Evolutionary conservation across 2,888 invertebrate species (phyloP), one percentile per base, ranked within the genome.

Genomic region (Carpatolechia fugitivella): DNA sequence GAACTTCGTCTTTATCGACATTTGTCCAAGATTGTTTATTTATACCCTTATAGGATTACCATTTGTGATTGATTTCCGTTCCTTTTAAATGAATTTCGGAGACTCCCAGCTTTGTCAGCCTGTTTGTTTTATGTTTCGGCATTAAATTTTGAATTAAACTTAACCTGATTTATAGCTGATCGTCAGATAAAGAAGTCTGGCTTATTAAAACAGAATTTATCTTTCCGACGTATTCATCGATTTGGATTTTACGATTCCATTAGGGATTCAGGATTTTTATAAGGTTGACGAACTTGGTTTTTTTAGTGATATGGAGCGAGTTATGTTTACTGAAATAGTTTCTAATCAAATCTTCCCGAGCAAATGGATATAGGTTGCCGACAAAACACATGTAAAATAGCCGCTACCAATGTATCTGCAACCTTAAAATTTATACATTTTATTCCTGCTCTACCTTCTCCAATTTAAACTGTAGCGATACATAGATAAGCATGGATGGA

Each of bases 21-120:
- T 80, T 81, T 78, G 80, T 80, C 76, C 69, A 72, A 76, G 73
- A 82, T 85, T 83, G 84, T 89, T 89, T 89, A 88, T 89, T 89
- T 89, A 88, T 78, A 71, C 78, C 75, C 72, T 65, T 75, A 76
- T 76, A 70, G 86, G 82, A 83, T 88, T 83, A 85, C 82, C 67
- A 78, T 74, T 78, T 76, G 76, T 85, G 88, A 89, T 88, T 88
- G 88, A 90, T 88, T 83, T 74, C 70, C 76, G 74, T 79, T 79
- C 72, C 72, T 75, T 74, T 51, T 74, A 75, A 80, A 82, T 85
- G 83, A 79, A 82, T 81, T 78, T 79, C 68, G 67, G 64, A 38
- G 64, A 36, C 49, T 33, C 38, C 65, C 69, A 73, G 73, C 68
- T 78, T 70, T 72, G 74, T 79, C 72, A 71, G 66, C 62, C 72